Base-by-base conservation (phyloP, 1,140 invertebrate genomes). In the Drosophila paulistorum region DNA sequence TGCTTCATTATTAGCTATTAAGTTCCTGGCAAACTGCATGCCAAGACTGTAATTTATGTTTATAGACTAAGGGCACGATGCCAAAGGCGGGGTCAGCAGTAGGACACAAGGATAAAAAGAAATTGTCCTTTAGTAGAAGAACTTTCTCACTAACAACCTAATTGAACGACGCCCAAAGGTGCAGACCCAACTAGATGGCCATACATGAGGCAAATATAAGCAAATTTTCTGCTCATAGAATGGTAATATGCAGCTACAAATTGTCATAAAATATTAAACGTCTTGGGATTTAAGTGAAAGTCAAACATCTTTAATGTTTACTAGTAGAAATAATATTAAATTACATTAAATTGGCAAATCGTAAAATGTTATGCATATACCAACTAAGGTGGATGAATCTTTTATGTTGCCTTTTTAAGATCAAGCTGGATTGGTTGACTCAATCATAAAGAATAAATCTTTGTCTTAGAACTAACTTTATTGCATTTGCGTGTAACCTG, bases 1-100 rank as follows among this genome's bases (percentile, higher is more conserved):
- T 72, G 73, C 68, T 63, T 71, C 67, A 75, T 87, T 86, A 87
- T 87, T 76, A 70, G 68, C 76, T 69, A 87, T 87, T 87, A 87
- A 72, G 55, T 70, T 55, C 68, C 23, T 26, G 41, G 68, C 57
- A 45, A 84, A 82, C 79, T 79, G 82, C 71, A 76, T 76, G 71
- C 37, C 66, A 45, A 68, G 78, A 69, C 62, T 69, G 39, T 58
- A 69, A 66, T 58, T 69, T 74, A 77, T 70, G 66, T 51, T 33
- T 37, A 26, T 48, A 51, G 35, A 57, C 17, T 37, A 33, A 17
- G 14, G 42, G 17, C 45, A 23, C n/a, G 11, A 30, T 26, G 54
- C 23, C 7, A 11, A 55, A 26, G 37, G 17, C 37, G 33, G 0
- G 39, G 23, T 26, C 13, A 30, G 14, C 14, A 17, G 14, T 17